These are phyloP conservation scores for Paedocypris micromegethes DNA, from an alignment of 2,797 vertebrate species.

Conservation along the genomic window DNA sequence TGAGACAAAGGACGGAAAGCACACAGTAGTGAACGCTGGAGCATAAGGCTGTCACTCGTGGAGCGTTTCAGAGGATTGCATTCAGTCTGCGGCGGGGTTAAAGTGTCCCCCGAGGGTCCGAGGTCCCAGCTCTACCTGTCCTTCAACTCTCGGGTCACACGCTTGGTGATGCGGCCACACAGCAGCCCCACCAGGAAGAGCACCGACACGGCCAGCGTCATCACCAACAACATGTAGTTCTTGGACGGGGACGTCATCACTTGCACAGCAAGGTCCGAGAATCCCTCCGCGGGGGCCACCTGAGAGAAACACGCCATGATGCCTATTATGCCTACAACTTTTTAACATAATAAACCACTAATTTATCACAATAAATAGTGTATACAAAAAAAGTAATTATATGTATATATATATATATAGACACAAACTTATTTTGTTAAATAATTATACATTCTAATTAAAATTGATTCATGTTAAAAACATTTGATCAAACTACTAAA, in stretches of 20 bases:
- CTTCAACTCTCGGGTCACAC: constrained; percentile 92
- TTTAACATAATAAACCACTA: neutral
- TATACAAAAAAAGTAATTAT: too few species aligned
- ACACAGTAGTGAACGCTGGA: too few species aligned
- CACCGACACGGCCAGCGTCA: constrained; percentile 76
- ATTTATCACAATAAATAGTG: too few species aligned
- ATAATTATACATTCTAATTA: too few species aligned
- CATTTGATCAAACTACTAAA: too few species aligned
- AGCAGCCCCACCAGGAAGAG: constrained; percentile 89
- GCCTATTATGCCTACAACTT: neutral
- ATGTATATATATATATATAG: too few species aligned
- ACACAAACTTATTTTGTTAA: too few species aligned
- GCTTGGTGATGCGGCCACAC: constrained; percentile 93
- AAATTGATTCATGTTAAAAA: too few species aligned
- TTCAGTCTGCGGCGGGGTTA: too few species aligned
- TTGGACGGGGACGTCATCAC: constrained; percentile 94
- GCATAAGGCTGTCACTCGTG: too few species aligned
- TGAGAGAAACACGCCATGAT: constrained; percentile 46
- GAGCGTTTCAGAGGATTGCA: too few species aligned
- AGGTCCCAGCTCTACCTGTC: constrained; percentile 84
- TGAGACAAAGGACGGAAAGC: too few species aligned
- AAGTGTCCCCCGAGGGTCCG: constrained; percentile 14
- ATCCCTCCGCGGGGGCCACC: constrained; percentile 93
- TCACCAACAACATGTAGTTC: constrained; percentile 91
- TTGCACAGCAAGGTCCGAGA: constrained; percentile 92